phyloP scores from a whole-genome alignment of 2,888 invertebrate genomes.

The Digitonthophagus gazella region DNA sequence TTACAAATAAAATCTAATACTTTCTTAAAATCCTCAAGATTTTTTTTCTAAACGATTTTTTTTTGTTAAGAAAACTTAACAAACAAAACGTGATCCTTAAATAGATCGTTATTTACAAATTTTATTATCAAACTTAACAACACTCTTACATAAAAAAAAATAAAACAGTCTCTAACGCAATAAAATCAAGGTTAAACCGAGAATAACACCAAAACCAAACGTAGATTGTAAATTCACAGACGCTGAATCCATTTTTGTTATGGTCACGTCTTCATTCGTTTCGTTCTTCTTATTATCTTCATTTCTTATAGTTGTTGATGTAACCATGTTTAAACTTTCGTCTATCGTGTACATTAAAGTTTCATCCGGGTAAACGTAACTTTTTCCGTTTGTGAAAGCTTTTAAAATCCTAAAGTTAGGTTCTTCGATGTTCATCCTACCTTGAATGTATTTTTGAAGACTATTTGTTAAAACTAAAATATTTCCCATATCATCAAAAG shows the following conservation, averaged over 20 bases:
- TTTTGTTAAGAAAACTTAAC: neutral
- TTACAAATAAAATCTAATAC: too few relatives aligned
- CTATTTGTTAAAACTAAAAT: constrained; percentile 68
- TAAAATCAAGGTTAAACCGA: constrained; percentile 1
- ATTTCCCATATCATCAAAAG: constrained; percentile 65
- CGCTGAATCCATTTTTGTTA: neutral
- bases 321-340: constrained; percentile 12
- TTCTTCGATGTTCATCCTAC: constrained; percentile 58
- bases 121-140: constrained; percentile 16
- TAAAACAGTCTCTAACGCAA: neutral
- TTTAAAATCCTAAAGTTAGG: constrained; percentile 68
- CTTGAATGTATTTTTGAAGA: constrained; percentile 64
- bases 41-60: too few relatives aligned
- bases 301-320: neutral
- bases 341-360: constrained; percentile 30
- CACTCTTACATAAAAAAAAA: constrained; percentile 8
- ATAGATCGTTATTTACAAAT: neutral
- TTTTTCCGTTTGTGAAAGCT: constrained; percentile 60
- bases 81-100: constrained; percentile 3
- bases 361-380: constrained; percentile 59
- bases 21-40: too few relatives aligned
- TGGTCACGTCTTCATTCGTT: neutral
- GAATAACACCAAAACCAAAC: neutral
- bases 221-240: neutral
- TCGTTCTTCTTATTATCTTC: neutral